Evolutionary conservation across 2,797 vertebrate genomes (phyloP), one percentile per base, ranked within the genome.

Genomic region (Ataeniobius toweri): DNA sequence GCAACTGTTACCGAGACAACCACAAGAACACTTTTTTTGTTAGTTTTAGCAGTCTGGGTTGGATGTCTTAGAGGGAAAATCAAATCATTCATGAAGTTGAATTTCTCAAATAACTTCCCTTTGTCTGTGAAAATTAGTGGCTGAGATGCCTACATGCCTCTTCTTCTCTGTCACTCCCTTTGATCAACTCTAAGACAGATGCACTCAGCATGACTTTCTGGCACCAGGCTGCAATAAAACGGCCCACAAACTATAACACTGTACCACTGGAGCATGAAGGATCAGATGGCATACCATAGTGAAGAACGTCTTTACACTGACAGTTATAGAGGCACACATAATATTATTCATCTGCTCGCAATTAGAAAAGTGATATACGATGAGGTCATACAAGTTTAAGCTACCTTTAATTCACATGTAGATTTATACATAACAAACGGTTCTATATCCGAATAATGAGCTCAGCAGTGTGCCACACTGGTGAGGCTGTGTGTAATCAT

Each of bases 341-440:
- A 79, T 72, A 73, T 73, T 81, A 74, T 72, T 83, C 61, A 68
- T 79, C 73, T 71, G 78, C 68, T 81, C 75, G 71, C 75, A 73
- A n/a, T 77, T 65, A 74, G 80, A 83, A 80, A 86, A 63, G 71
- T 77, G 26, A 67, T 31, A 24, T 71, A 61, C 2, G 53, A 84
- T 90, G 85, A 91, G 79, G 77, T 93, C 86, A 87, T 61, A 10
- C 18, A 22, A 61, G 71, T 75, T 78, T 46, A 72, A 68, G 51
- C 70, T 84, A 75, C 53, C 67, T 74, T 85, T 75, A 79, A 83
- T 72, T 67, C 0, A 0, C 86, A 91, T 91, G 91, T 85, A 93
- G 85, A 91, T 93, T 84, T 88, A 89, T 89, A 87, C 83, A 81
- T 83, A 88, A 88, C 82, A 86, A 81, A 85, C 79, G 65, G 46